Evolutionary conservation across 2,113 vertebrate genomes (phyloP), one percentile per base, ranked within the genome.

Genomic region (Cercocebus atys): DNA sequence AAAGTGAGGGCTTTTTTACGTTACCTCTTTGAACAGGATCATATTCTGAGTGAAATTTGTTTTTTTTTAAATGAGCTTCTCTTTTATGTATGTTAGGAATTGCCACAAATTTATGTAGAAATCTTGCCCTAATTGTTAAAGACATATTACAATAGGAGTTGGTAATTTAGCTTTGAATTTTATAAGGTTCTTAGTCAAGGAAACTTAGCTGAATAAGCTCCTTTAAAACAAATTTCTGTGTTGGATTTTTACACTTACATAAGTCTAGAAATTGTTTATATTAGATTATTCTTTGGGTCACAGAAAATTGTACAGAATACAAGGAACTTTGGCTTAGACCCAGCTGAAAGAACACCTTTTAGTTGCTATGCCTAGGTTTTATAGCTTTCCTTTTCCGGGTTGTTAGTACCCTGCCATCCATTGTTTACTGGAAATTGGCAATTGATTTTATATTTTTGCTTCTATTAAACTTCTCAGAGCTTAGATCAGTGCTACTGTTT

Each of bases 271-370:
- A 50, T 86, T 1, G 6, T 43, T 89, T 91, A 75, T 72, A 59
- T 85, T 97, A 43, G 27, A 66, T 78, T 83, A 68, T 90, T 94
- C 43, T 95, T 93, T 18, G 43, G 7, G 20, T 84, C 35, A 84
- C 2, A 91, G 52, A 90, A 61, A 73, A 88, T 68, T 79, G 82
- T 85, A 70, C 3, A 38, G 8, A 94, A 12, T 52, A 13, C 32
- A 93, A 85, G 50, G 73, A 76, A 40, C 25, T 79, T 50, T 55
- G 66, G 38, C 6, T 30, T 1, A 14, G 20, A 30, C 6, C 2
- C 10, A 57, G 22, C 12, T 90, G 35, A 78, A 79, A 38, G 47
- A 73, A 59, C 23, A 18, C 23, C 25, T 82, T 61, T 84, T 73
- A 57, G 17, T 92, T 73, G 68, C 57, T 89, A 2, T 30, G 3